These are phyloP conservation scores for Aleiodes alternator DNA, from an alignment of 2,888 invertebrate species.

Conservation along the genomic window DNA sequence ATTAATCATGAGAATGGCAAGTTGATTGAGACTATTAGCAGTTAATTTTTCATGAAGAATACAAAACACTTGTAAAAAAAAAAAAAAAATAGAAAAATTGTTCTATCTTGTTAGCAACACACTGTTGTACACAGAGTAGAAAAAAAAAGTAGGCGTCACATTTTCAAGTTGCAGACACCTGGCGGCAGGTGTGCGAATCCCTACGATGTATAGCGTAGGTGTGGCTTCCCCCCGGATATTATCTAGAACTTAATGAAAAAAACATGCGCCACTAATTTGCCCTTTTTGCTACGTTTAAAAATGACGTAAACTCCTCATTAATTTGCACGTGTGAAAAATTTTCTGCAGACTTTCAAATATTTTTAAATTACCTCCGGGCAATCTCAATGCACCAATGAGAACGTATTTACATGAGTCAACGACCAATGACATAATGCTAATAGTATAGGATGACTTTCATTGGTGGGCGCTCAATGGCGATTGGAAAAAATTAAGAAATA, in stretches of 20 bases:
- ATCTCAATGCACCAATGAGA: not conserved
- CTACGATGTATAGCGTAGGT: constrained; percentile 24
- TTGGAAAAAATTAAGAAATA: not conserved
- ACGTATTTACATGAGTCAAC: not conserved
- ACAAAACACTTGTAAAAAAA: constrained; percentile 10
- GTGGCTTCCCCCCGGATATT: constrained; percentile 18
- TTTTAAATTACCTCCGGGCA: constrained; percentile 13
- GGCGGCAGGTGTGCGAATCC: constrained; percentile 33
- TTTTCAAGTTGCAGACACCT: constrained; percentile 38
- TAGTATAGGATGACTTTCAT: not conserved
- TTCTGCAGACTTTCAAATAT: not conserved
- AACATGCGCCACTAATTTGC: not conserved
- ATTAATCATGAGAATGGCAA: not conserved
- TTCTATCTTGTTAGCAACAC: constrained; percentile 26
- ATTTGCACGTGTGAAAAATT: not conserved
- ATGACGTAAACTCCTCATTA: no score
- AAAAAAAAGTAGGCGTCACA: constrained; percentile 42
- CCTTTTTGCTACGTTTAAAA: not conserved
- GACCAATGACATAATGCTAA: not conserved
- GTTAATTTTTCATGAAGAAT: not conserved
- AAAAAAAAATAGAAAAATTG: not conserved
- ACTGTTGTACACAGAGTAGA: constrained; percentile 21
- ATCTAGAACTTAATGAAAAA: not conserved
- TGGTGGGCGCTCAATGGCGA: not conserved
- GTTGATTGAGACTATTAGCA: not conserved